A percentile compares a stretch with the other conserved stretches of the same genome.
Conservation (phyloP, 2,888 invertebrate genomes). For the Amblyteles armatorius region DNA sequence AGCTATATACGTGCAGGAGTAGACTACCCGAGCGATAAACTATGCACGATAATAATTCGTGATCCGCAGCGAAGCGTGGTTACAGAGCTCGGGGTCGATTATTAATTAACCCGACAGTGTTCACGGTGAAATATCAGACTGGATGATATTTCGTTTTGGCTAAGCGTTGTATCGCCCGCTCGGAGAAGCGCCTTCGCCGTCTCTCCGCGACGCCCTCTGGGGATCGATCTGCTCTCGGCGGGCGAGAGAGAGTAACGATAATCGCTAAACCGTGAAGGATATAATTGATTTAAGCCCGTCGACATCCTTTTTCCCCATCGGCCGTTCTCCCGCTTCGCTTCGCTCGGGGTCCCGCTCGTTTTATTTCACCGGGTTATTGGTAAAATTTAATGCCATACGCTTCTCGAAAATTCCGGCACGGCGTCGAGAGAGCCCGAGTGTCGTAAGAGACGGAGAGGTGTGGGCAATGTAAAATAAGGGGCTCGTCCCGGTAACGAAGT, state of each 20-base stretch:
- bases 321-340: constrained; percentile 7
- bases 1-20: not conserved
- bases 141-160: constrained; percentile 10
- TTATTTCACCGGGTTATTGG: constrained; percentile 37
- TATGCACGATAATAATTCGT: constrained; percentile 2
- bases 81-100: not conserved
- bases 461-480: constrained; percentile 64
- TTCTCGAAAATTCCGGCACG: constrained; percentile 39
- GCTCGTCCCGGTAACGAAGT: constrained; percentile 71
- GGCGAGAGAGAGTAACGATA: constrained; percentile 41
- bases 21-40: not conserved
- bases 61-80: not conserved
- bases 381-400: constrained; percentile 49
- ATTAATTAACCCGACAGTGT: constrained; percentile 11
- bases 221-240: constrained; percentile 12
- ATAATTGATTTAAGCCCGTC: constrained; percentile 63
- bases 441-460: constrained; percentile 6
- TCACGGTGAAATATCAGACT: not conserved
- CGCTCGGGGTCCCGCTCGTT: constrained; percentile 11
- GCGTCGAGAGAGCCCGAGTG: constrained; percentile 22
- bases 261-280: constrained; percentile 57
- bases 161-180: not conserved
- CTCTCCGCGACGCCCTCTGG: constrained; percentile 3
- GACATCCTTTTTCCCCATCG: constrained; percentile 32
- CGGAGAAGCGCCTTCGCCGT: not conserved